Evolutionary conservation across 2,113 vertebrate species (phyloP).

Genomic region (Brienomyrus longianalis): DNA sequence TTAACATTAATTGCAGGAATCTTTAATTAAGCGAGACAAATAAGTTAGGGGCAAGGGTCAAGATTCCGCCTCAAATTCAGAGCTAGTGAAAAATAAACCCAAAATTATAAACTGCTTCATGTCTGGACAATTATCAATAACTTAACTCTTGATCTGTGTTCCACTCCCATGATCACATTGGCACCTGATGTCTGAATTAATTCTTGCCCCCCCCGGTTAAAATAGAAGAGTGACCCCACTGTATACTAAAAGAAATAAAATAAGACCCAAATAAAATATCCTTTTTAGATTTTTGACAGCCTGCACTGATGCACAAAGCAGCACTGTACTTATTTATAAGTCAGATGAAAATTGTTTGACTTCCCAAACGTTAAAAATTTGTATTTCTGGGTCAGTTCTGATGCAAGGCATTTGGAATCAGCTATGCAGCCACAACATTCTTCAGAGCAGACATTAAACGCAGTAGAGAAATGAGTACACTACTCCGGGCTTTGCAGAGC

Average conservation of each 20-base stretch:
- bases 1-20: neutral
- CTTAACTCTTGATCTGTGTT: neutral
- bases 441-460: neutral
- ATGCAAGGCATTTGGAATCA: neutral
- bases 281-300: neutral
- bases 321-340: neutral
- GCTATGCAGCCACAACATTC: neutral
- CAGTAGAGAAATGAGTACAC: neutral
- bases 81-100: neutral
- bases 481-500: neutral
- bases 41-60: neutral
- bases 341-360: neutral
- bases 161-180: neutral
- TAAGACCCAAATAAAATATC: neutral
- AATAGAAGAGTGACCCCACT: neutral
- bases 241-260: neutral
- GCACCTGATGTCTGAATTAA: neutral
- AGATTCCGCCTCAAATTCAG: neutral
- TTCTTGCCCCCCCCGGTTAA: neutral
- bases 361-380: neutral
- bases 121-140: constrained; percentile 1
- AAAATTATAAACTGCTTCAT: neutral
- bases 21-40: neutral
- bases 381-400: neutral
- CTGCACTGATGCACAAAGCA: neutral